Evolutionary conservation across 2,113 vertebrate genomes (phyloP), one percentile per base, ranked within the genome.

Genomic region (Rhombomys opimus): DNA sequence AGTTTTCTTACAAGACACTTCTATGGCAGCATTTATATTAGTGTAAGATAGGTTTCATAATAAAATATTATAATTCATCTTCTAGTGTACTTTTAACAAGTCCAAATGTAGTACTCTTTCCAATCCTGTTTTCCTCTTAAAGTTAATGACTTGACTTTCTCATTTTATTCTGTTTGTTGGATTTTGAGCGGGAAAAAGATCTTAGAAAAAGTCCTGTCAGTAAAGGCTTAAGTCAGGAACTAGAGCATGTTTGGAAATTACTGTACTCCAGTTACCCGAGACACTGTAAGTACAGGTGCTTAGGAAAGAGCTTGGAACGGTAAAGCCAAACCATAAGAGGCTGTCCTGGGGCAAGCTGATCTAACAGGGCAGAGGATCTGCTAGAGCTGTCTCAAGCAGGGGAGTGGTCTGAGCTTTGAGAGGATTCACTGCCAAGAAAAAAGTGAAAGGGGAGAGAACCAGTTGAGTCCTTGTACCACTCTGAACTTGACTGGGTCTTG

Each of bases 61-160:
- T 78, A 27, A 85, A 95, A 94, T 87, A 15, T n/a, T 91, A 61
- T 65, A 75, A 86, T 57, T 96, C 32, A 96, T 35, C 17, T 95
- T 52, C 50, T 84, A 65, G 25, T 68, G 46, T 85, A 95, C 46
- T 80, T 82, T 90, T 92, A 81, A 57, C 88, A 38, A 94, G 70
- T 89, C 57, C 91, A 97, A 85, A 92, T 81, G 89, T 87, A 89
- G 20, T 84, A 82, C 87, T 91, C 91, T 94, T 77, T 73, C 54
- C 32, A 92, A 77, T 46, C 70, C 82, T 87, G 25, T 91, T 89
- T 96, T 87, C 89, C 57, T 84, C 38, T 72, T 80, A 65, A 70
- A 86, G 41, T 80, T 50, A 46, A 90, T 23, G 3, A 82, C 23
- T 89, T 85, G 73, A 59, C 35, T 80, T 95, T 91, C 84, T 90